Base-by-base conservation (phyloP, 1,140 invertebrate genomes). In the Parapsyche elsis region DNA sequence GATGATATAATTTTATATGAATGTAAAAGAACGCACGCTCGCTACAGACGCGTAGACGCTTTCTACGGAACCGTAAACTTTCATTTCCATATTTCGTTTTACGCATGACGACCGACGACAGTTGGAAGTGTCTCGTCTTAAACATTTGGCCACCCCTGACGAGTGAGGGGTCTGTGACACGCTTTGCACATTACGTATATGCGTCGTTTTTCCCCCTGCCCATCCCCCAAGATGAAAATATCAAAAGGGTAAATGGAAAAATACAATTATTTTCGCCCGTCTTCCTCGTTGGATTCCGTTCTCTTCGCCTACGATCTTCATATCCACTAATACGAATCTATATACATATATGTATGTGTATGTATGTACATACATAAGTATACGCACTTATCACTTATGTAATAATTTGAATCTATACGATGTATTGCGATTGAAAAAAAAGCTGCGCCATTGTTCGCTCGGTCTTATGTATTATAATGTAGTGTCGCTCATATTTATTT, bases 241-340 rank as follows among this genome's bases (percentile, higher is more conserved):
- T 67, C 64, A 67, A 67, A 67, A 67, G 64, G 24, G 64, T 67
- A 67, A 67, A 67, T 67, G 64, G 64, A 26, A 67, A 67, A 67
- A 67, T 67, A 26, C 64, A 67, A 67, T 67, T 67, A 67, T 67
- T 67, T 23, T 23, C 64, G 64, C 24, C n/a, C 1, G 21, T 61
- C 21, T 61, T 23, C 1, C 59, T 7, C 30, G 30, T 38, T 38
- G 30, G 7, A 7, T 38, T 38, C 7, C 30, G 2, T 7, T 7
- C 30, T 38, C 30, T 7, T 7, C 30, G 30, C 30, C 1, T 38
- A 38, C 30, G 30, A 38, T 1, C 30, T 38, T 38, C 30, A 38
- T 38, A 38, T 38, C 7, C 30, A 38, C 1, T 38, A 38, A 38
- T 38, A 38, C 49, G 49, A 53, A 14, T 53, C 2, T 12, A 53